Evolutionary conservation across 2,888 invertebrate genomes (phyloP), one percentile per base, ranked within the genome.

Genomic region (Tricholauxania praeusta): DNA sequence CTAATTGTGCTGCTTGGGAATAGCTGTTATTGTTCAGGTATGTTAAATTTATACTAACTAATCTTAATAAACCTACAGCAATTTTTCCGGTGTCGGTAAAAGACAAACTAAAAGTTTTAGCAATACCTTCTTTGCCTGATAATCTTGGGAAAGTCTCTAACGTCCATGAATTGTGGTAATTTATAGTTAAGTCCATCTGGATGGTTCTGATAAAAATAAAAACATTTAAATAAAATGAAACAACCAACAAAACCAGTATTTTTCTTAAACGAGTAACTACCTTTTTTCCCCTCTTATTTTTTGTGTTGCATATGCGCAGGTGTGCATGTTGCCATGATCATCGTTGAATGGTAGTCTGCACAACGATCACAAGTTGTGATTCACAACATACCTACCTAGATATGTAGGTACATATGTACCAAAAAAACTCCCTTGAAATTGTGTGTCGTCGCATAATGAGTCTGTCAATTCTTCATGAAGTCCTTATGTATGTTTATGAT

Each of bases 21-120:
- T 53, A 70, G 70, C 63, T 70, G 70, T 53, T 53, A 51, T 22
- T 28, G 62, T 70, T 70, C 70, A 70, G 70, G 70, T 70, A 70
- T 28, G 28, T 51, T 14, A 12, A 39, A 3, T 39, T 5, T 2
- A 5, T 39, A 39, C 1, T 39, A 39, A 62, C 62, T 8, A 17
- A 22, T 22, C 22, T 22, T 22, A 22, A 22, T 22, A n/a, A n/a
- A n/a, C n/a, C n/a, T n/a, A n/a, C n/a, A n/a, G n/a, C n/a, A n/a
- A n/a, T 3, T 22, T 22, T 22, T 22, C 3, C 22, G 22, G 22
- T 22, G 22, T 3, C 1, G 3, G 22, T 22, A 22, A 3, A 22
- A 22, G 22, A 22, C 22, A 22, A 3, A 22, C 22, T 22, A 2
- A 22, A 22, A 22, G 3, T 22, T 22, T 2, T 3, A 22, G 22